These are phyloP conservation scores for Dolichallabes microphthalmus DNA, from an alignment of 2,113 vertebrate species.

Conservation along the genomic window DNA sequence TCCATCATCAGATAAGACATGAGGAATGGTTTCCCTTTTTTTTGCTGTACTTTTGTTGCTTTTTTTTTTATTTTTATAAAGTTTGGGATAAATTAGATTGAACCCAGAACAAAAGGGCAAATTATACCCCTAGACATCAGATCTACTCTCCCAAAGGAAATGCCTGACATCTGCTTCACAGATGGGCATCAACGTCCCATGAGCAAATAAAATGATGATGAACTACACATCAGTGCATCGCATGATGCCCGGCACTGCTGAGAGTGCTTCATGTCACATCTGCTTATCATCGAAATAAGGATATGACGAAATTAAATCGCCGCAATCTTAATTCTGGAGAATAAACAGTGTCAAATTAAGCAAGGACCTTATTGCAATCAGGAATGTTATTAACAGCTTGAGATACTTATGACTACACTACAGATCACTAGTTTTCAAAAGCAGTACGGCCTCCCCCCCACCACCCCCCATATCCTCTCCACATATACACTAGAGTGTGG, in stretches of 20 bases:
- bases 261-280: not conserved
- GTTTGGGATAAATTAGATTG: not conserved
- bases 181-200: conserved; percentile 26
- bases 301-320: not conserved
- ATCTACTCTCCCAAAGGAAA: conserved; percentile 41
- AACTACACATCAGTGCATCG: conserved; percentile 18
- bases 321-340: not conserved
- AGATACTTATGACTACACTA: not conserved
- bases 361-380: not conserved
- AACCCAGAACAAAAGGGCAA: conserved; percentile 31
- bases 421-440: conserved; percentile 18
- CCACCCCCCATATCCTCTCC: conserved; percentile 7
- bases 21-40: not conserved
- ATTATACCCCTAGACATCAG: conserved; percentile 37
- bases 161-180: conserved; percentile 22
- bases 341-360: not conserved
- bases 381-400: not conserved
- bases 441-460: conserved; percentile 25
- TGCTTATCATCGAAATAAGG: not conserved
- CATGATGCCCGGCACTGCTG: not conserved
- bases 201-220: conserved; percentile 23
- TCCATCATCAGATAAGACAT: not conserved
- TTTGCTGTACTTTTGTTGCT: not conserved
- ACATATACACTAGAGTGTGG: conserved; percentile 14
- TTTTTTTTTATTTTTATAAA: not conserved